phyloP scores from a whole-genome alignment of 2,113 vertebrate genomes.

The Neotoma lepida region DNA sequence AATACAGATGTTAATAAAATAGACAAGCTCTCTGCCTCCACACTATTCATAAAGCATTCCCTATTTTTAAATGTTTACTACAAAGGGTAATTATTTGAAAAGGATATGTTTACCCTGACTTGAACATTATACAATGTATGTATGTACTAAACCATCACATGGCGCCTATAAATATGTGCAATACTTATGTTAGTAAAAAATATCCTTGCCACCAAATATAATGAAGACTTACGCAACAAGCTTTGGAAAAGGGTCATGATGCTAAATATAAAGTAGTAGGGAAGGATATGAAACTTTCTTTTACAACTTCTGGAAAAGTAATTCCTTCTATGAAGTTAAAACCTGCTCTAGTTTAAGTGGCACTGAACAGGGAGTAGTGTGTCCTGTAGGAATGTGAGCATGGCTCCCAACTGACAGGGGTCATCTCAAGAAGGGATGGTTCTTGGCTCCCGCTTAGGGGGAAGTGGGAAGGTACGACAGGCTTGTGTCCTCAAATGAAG shows the following conservation, averaged over 20 bases:
- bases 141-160: background rate
- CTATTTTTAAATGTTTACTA: background rate
- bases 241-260: background rate
- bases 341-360: background rate
- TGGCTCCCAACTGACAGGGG: accelerated
- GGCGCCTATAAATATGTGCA: background rate
- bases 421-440: background rate
- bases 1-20: background rate
- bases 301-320: background rate
- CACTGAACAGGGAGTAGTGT: background rate
- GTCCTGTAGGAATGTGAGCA: background rate
- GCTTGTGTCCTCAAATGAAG: background rate
- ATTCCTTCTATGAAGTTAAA: background rate
- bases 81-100: background rate
- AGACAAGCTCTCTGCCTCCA: background rate
- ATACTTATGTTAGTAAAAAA: background rate
- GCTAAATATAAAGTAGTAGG: background rate
- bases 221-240: background rate
- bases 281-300: background rate
- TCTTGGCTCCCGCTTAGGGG: background rate
- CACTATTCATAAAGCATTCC: background rate
- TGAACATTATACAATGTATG: background rate
- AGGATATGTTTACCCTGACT: background rate
- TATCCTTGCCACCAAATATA: background rate
- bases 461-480: background rate